These are phyloP conservation scores for Sanderia malayensis DNA, from an alignment of 30 jellyfish, hydroid and myxozoan species.

Conservation along the genomic window DNA sequence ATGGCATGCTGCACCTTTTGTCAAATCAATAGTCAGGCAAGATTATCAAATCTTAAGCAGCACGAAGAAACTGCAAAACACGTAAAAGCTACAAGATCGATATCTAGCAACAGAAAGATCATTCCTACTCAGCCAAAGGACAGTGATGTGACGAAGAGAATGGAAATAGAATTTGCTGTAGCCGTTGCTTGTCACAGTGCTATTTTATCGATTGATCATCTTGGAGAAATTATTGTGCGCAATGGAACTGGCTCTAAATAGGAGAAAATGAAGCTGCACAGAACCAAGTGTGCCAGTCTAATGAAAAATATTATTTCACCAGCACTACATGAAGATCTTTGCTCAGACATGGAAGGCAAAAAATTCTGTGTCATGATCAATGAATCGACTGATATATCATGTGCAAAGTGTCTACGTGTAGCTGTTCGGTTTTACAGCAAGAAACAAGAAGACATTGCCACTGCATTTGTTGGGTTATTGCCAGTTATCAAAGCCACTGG, in stretches of 20 bases:
- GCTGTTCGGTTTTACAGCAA: slow-evolving; percentile 35
- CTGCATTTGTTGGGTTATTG: slow-evolving; percentile 26
- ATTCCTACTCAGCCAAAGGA: background rate
- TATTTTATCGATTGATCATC: slow-evolving; percentile 16
- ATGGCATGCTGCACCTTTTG: no score
- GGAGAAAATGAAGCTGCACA: slow-evolving; percentile 50
- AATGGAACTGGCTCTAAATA: slow-evolving; percentile 26
- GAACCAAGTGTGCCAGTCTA: slow-evolving; percentile 53
- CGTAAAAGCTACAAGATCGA: slow-evolving; percentile 30
- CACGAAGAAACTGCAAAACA: slow-evolving; percentile 57
- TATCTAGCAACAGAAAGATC: slow-evolving; percentile 5
- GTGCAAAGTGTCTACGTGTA: slow-evolving; percentile 27
- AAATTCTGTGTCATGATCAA: slow-evolving; percentile 36
- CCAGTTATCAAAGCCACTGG: slow-evolving; percentile 35
- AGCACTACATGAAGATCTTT: slow-evolving; percentile 36
- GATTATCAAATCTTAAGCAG: slow-evolving; percentile 33
- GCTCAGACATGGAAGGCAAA: slow-evolving; percentile 36
- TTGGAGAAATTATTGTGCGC: slow-evolving; percentile 32
- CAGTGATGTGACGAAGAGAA: slow-evolving; percentile 19
- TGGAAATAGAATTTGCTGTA: slow-evolving; percentile 53
- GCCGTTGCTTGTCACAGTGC: slow-evolving; percentile 70
- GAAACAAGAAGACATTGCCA: slow-evolving; percentile 24
- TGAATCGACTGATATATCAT: slow-evolving; percentile 25
- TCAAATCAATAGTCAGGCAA: slow-evolving; percentile 27
- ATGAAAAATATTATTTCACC: slow-evolving; percentile 50